phyloP scores from a whole-genome alignment of 1,140 invertebrate species.

The Anadara kagoshimensis region DNA sequence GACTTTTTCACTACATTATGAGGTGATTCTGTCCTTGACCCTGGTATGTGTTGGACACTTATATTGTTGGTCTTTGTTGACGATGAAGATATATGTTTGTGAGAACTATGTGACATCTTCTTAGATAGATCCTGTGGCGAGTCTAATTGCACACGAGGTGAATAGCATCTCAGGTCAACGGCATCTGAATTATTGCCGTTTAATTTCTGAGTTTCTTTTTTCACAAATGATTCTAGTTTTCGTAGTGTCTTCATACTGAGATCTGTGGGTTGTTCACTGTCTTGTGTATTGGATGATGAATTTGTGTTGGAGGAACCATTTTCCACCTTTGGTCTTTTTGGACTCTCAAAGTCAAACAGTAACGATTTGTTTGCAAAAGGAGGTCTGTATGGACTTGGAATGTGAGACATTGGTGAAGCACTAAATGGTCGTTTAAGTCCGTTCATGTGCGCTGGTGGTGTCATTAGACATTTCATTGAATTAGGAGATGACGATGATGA shows the following conservation, averaged over 20 bases:
- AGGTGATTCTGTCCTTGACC: no score
- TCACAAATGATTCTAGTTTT: no score
- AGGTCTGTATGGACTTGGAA: slow-evolving; percentile 26
- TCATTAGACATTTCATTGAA: slow-evolving; percentile 4
- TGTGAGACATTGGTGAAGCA: slow-evolving; percentile 22
- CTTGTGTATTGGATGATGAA: slow-evolving; percentile 5
- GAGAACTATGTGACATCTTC: no score
- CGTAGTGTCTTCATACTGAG: slow-evolving; percentile 50
- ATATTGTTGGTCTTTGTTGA: no score
- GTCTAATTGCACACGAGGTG: no score
- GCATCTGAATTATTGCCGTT: no score
- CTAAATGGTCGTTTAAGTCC: slow-evolving; percentile 9
- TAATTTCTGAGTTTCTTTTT: no score
- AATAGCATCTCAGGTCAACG: no score
- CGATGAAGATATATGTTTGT: no score
- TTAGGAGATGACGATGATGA: background rate
- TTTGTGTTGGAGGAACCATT: slow-evolving; percentile 2
- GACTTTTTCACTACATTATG: no score
- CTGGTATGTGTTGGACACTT: no score
- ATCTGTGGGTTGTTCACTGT: slow-evolving; percentile 42
- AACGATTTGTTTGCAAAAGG: slow-evolving; percentile 29
- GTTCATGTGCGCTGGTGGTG: slow-evolving; percentile 25
- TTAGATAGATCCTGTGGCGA: no score
- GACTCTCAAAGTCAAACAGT: slow-evolving; percentile 39
- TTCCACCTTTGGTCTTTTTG: slow-evolving; percentile 33